A percentile compares a stretch with the other conserved stretches of the same genome.
Evolutionary conservation across 2,797 vertebrate genomes (phyloP).

Genomic region (Syndactyla subalaris): DNA sequence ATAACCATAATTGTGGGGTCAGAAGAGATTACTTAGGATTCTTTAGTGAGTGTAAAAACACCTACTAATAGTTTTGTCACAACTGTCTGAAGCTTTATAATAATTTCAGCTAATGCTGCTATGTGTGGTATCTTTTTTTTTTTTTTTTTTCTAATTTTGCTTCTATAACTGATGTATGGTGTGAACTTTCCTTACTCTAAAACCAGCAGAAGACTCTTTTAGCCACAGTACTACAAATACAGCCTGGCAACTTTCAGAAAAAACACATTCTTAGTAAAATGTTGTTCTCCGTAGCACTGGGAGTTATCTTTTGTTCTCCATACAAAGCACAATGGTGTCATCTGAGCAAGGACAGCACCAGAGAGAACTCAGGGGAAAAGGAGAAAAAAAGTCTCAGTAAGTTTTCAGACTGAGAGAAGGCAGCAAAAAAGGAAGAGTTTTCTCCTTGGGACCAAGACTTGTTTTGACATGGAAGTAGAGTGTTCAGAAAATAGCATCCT

Average conservation of each 20-base stretch:
- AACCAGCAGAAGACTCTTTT: background rate
- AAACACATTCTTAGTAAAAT: background rate
- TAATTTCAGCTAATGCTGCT: background rate
- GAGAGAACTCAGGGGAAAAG: background rate
- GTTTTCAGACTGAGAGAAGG: background rate
- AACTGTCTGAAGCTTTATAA: background rate
- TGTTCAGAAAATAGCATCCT: background rate
- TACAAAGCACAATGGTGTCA: background rate
- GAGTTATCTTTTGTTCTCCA: background rate
- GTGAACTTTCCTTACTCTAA: background rate
- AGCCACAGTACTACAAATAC: background rate
- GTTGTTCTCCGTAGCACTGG: background rate
- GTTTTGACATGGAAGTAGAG: background rate
- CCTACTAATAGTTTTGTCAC: background rate
- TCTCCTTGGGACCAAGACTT: background rate
- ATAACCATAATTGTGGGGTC: background rate
- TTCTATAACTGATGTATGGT: background rate
- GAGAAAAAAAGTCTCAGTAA: background rate
- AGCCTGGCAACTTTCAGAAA: background rate
- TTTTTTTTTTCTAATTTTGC: background rate
- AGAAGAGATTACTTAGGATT: background rate
- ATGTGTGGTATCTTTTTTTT: background rate
- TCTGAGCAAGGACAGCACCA: background rate
- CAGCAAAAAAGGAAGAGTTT: background rate
- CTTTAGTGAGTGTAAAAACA: background rate